Percentiles rank a stretch among this genome's conserved stretches.
Conservation (phyloP, 2,797 vertebrate species). For the Acanthiza pusilla region DNA sequence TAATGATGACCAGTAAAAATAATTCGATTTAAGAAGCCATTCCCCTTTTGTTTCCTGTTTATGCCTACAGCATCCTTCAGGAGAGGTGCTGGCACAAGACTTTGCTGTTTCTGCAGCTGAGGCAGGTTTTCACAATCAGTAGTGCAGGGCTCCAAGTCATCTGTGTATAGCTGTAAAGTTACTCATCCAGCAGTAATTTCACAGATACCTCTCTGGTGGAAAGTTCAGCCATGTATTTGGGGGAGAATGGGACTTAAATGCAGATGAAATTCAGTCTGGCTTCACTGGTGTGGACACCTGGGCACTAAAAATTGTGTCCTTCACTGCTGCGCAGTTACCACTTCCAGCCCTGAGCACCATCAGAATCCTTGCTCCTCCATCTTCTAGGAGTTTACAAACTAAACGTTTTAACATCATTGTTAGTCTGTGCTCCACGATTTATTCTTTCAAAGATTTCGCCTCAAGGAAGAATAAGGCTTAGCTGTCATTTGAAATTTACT, state of each 20-base stretch:
- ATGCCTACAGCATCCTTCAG: not conserved
- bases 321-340: not conserved
- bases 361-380: not conserved
- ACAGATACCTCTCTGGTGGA: not conserved
- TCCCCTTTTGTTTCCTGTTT: not conserved
- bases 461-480: not conserved
- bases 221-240: not conserved
- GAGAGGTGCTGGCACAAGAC: not conserved
- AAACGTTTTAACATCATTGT: not conserved
- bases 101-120: not conserved
- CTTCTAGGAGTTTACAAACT: not conserved
- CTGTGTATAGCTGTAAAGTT: not conserved
- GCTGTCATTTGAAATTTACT: constrained; percentile 56
- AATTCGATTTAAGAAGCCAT: not conserved
- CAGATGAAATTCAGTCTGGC: not conserved
- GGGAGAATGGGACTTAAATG: not conserved
- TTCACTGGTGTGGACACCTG: not conserved
- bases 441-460: constrained; percentile 4
- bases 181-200: constrained; percentile 22
- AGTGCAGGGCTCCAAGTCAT: not conserved
- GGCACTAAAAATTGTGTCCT: not conserved
- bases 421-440: not conserved
- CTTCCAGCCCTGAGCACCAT: not conserved
- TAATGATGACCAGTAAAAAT: not conserved
- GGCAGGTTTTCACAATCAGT: not conserved